Evolutionary conservation across 2,888 invertebrate genomes (phyloP).

Genomic region (Eledone cirrhosa): DNA sequence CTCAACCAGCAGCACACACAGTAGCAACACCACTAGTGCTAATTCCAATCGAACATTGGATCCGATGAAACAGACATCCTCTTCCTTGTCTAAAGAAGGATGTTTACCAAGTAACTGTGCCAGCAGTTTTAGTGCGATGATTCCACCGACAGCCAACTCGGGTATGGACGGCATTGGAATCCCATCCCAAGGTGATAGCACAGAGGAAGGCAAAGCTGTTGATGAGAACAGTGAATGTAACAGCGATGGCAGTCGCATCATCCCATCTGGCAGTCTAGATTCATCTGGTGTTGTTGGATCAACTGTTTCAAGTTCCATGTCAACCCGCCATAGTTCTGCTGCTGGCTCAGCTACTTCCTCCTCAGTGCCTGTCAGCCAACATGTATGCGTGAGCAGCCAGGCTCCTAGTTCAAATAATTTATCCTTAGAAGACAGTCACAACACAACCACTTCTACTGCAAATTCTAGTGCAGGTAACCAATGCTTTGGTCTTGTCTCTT

Average conservation of each 20-base stretch:
- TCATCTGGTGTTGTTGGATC: background rate
- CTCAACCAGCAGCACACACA: slow-evolving; percentile 7
- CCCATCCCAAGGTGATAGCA: slow-evolving; percentile 3
- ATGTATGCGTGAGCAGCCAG: slow-evolving; percentile 22
- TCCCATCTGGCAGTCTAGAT: slow-evolving; percentile 8
- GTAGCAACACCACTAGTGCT: slow-evolving; percentile 25
- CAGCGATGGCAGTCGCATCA: slow-evolving; percentile 19
- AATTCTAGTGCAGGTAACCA: slow-evolving; percentile 32
- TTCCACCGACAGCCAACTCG: slow-evolving; percentile 18
- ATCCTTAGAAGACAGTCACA: slow-evolving; percentile 29
- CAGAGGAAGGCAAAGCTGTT: slow-evolving; percentile 16
- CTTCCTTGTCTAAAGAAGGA: slow-evolving; percentile 24
- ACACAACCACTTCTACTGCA: slow-evolving; percentile 31
- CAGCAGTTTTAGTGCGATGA: slow-evolving; percentile 19
- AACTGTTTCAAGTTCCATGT: slow-evolving; percentile 10
- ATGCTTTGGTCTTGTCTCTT: slow-evolving; percentile 20
- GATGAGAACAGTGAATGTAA: background rate
- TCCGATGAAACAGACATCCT: slow-evolving; percentile 19
- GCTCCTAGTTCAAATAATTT: slow-evolving; percentile 23
- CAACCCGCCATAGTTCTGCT: slow-evolving; percentile 20
- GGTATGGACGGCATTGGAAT: slow-evolving; percentile 23
- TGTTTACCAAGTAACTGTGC: slow-evolving; percentile 25
- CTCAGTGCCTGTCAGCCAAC: slow-evolving; percentile 21
- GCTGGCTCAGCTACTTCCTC: slow-evolving; percentile 16
- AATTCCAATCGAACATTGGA: slow-evolving; percentile 27